Evolutionary conservation across 2,113 vertebrate genomes (phyloP), one percentile per base, ranked within the genome.

Genomic region (Astur gentilis): DNA sequence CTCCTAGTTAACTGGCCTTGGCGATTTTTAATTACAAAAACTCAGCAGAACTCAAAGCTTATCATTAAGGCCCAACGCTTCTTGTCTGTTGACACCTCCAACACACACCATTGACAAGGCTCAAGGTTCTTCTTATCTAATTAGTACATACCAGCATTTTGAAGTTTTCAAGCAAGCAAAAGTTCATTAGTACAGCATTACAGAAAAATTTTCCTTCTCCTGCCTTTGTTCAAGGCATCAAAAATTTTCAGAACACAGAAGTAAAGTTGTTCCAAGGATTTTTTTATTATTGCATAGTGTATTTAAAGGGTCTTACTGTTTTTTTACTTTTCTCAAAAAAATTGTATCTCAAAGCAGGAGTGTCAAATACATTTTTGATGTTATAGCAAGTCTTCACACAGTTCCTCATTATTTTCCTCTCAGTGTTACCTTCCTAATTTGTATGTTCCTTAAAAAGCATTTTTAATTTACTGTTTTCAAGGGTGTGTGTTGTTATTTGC

Each of bases 301-400:
- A 19, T 54, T 2, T 31, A 44, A 69, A 42, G 4, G 9, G 6
- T 1, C 2, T 78, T 62, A 12, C 2, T 7, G 2, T 31, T 55
- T 62, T 2, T 21, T 82, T 67, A 45, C 2, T 85, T 82, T 40
- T 62, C 20, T 52, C 18, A 61, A 38, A 83, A 34, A 32, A 17
- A 14, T 25, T 15, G 4, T 38, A 20, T 58, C 22, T 82, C 7
- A 60, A n/a, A 75, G 7, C 25, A 73, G 36, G 6, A 87, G 6
- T 34, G 47, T 54, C 57, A 54, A 73, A 81, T 76, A 52, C 4
- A 45, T 50, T 73, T 65, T 52, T 57, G 11, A 19, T 42, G 11
- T 70, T 73, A 18, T 31, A 12, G 1, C 13, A 61, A 86, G 21
- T 34, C 21, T 88, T 69, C 40, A 14, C 15, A 61, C 3, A 17